Conservation (phyloP, 2,797 vertebrate genomes). For the Semaprochilodus insignis region DNA sequence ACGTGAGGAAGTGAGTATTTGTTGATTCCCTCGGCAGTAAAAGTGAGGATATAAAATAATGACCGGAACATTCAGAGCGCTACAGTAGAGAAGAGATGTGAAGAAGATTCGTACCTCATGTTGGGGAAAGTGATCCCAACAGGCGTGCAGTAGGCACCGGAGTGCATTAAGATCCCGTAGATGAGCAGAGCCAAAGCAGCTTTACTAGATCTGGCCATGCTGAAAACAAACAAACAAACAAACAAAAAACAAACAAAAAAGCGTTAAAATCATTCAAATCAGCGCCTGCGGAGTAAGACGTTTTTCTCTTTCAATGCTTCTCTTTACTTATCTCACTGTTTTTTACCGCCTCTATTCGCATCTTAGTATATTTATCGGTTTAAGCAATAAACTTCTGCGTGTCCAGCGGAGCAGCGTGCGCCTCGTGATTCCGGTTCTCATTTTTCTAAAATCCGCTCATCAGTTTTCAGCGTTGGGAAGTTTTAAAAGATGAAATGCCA, state of each 20-base stretch:
- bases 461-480: conserved; percentile 63
- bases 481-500: conserved; percentile 56
- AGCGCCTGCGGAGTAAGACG: not conserved
- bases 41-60: too few species aligned
- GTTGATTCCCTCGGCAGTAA: too few species aligned
- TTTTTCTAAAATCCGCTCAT: conserved; percentile 36
- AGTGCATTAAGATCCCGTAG: conserved; percentile 97
- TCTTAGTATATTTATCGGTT: not conserved
- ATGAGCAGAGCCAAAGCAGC: conserved; percentile 92
- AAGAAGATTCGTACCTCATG: conserved; percentile 86
- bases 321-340: not conserved
- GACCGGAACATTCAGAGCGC: too few species aligned
- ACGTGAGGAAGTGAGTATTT: too few species aligned
- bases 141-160: conserved; percentile 95
- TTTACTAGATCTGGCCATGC: conserved; percentile 97
- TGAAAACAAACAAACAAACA: conserved; percentile 71
- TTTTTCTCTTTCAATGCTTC: too few species aligned
- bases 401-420: conserved; percentile 6
- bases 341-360: not conserved
- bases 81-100: too few species aligned
- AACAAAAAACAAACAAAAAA: too few species aligned
- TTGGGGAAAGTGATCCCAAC: conserved; percentile 91
- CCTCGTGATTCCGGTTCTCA: not conserved
- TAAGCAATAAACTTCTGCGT: conserved; percentile 38
- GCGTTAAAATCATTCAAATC: conserved; percentile 52